Evolutionary conservation across 2,113 vertebrate species (phyloP), one percentile per base, ranked within the genome.

Genomic region (Pelobates fuscus): DNA sequence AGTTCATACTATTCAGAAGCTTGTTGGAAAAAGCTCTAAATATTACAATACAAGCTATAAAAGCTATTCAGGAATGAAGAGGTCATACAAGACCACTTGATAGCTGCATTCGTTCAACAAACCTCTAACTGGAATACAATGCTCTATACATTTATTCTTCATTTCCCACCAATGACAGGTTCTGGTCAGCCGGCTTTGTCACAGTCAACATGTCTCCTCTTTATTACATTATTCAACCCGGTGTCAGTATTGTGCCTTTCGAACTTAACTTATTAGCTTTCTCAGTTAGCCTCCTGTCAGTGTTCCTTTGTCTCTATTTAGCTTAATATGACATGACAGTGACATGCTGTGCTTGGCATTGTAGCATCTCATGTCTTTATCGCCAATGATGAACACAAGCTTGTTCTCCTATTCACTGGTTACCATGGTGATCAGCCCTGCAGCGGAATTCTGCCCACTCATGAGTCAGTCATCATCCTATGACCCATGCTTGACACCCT

Each of bases 371-470:
- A 26, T 71, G 70, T 62, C 70, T 29, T 30, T 71, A 24, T 62
- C 70, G 27, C 58, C 70, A 52, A 11, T 63, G 58, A 71, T 62
- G 70, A 71, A 63, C 58, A 71, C 26, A 62, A 44, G 69, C 23
- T 46, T 49, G 57, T 71, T 62, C 58, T 71, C 55, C 41, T 32
- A 44, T 57, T 62, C 69, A 3, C 41, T 12, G 58, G 63, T 75
- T 59, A 23, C 72, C 54, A 59, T 60, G 20, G 54, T 49, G 55
- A 67, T 55, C 20, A 46, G 63, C 29, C 54, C 54, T 75, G 62
- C 32, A 23, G 63, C 24, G n/a, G 52, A 78, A 58, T 71, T 71
- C 70, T 46, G 29, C 66, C 66, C 67, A 63, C 58, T 25, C 72
- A 60, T 76, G 55, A 76, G 41, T 60, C 63, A 67, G 72, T 60